Conservation (phyloP, 2,113 vertebrate genomes). For the Erpornis zantholeuca region DNA sequence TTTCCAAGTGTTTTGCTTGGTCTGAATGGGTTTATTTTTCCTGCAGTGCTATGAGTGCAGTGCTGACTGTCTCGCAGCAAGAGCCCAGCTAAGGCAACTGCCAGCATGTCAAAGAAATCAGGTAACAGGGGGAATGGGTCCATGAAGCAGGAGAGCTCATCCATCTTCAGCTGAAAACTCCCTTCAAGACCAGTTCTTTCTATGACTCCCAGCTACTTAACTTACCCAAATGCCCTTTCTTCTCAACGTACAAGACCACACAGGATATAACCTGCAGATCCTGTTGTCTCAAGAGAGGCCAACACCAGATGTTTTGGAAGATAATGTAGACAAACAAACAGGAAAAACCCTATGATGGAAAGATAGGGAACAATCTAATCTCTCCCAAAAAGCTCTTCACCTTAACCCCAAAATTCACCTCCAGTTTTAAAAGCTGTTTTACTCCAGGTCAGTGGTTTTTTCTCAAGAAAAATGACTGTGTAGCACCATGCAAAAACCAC, state of each 20-base stretch:
- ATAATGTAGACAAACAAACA: slow-evolving; percentile 7
- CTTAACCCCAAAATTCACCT: background rate
- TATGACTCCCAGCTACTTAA: slow-evolving; percentile 36
- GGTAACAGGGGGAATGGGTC: slow-evolving; percentile 12
- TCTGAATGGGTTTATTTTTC: slow-evolving; percentile 63
- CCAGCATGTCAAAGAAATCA: slow-evolving; percentile 28
- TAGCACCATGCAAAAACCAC: background rate
- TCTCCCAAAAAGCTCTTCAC: background rate
- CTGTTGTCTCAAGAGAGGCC: background rate
- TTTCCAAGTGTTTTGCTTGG: slow-evolving; percentile 45
- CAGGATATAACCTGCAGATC: background rate
- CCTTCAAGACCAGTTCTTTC: background rate
- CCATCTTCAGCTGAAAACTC: slow-evolving; percentile 59
- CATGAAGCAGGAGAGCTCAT: slow-evolving; percentile 44
- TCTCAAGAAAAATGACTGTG: background rate
- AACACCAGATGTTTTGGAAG: background rate
- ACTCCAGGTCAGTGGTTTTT: background rate
- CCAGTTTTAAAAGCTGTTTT: background rate
- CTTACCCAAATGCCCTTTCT: slow-evolving; percentile 2
- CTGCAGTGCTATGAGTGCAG: background rate
- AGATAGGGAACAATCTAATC: background rate
- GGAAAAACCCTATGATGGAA: background rate
- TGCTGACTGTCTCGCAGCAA: slow-evolving; percentile 35
- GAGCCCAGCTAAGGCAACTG: background rate
- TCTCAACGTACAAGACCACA: slow-evolving; percentile 17